Base-by-base conservation (phyloP, 30 jellyfish, hydroid and myxozoan genomes). In the Pelagia noctiluca region DNA sequence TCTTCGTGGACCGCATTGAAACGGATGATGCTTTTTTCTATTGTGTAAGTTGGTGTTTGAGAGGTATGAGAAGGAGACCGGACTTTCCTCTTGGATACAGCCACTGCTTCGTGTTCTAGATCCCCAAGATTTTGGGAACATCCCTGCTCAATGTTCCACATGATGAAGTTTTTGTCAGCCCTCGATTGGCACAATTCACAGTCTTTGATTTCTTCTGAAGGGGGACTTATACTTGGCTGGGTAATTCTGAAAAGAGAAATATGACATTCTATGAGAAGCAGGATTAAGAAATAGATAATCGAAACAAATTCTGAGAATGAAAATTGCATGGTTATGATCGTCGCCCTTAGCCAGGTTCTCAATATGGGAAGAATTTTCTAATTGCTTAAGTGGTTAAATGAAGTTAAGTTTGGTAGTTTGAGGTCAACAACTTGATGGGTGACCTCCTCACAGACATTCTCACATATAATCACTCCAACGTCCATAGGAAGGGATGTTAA, bases 141-240 rank as follows among this genome's bases (percentile, higher is more conserved):
- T 0, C 97, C 97, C 60, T 78, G 93, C 33, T 73, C 88, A 50
- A 90, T 75, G 69, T 90, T 78, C 97, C 97, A 90, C 23, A 75
- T 25, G 37, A 85, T 71, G 46, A 84, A 52, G 50, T 85, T 38
- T 28, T 85, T 83, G 61, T 84, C 96, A 16, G 92, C 50, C 31
- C 32, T 71, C 23, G 85, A 42, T 34, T 68, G 79, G 75, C 92
- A 82, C 35, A 33, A 2, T 33, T 72, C 63, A 62, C 92, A 82
- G 30, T 82, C 80, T 1, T 42, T 11, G 24, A 47, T 37, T 0
- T 25, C 80, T 30, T 50, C 36, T 18, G 49, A 31, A 2, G 75
- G 31, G 5, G 77, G 11, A 2, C 68, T 29, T 60, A 5, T 5
- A 46, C 71, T 35, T 46, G 63, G 63, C 8, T 63, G 32, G 64